Evolutionary conservation across 2,113 vertebrate genomes (phyloP).

Genomic region (Dolichallabes microphthalmus): DNA sequence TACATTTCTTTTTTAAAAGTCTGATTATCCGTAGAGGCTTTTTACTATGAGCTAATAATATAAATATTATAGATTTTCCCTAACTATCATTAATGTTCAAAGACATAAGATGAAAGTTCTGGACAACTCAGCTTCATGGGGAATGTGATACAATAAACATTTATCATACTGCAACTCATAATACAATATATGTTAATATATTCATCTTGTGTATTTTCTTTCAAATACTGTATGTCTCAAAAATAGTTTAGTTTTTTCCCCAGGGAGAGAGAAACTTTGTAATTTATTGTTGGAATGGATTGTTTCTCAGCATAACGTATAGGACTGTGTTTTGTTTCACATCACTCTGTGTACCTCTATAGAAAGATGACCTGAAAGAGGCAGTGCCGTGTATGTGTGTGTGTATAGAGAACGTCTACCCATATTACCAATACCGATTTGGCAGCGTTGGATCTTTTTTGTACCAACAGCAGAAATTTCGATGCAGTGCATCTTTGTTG

Average conservation of each 20-base stretch:
- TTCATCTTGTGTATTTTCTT: conserved; percentile 4
- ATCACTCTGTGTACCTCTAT: conserved; percentile 12
- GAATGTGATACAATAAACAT: background rate
- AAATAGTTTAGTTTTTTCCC: conserved; percentile 6
- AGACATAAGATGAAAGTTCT: background rate
- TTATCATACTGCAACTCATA: background rate
- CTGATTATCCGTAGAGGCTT: background rate
- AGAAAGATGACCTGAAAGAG: conserved; percentile 32
- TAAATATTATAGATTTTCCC: background rate
- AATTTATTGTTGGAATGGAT: background rate
- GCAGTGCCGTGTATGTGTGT: conserved; percentile 31
- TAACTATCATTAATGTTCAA: background rate
- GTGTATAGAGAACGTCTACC: conserved; percentile 9
- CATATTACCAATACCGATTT: conserved; percentile 25
- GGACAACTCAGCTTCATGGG: background rate
- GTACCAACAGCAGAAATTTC: conserved; percentile 59
- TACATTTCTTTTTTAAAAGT: background rate
- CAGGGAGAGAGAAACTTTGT: background rate
- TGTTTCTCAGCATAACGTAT: background rate
- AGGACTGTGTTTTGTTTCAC: conserved; percentile 6
- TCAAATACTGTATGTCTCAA: background rate
- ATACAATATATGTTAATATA: conserved; percentile 9
- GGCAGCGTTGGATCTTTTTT: conserved; percentile 44
- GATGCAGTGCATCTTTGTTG: conserved; percentile 76
- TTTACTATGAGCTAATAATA: background rate